These are phyloP conservation scores for Aporophyla lueneburgensis DNA, from an alignment of 2,888 invertebrate genomes.

Conservation along the genomic window DNA sequence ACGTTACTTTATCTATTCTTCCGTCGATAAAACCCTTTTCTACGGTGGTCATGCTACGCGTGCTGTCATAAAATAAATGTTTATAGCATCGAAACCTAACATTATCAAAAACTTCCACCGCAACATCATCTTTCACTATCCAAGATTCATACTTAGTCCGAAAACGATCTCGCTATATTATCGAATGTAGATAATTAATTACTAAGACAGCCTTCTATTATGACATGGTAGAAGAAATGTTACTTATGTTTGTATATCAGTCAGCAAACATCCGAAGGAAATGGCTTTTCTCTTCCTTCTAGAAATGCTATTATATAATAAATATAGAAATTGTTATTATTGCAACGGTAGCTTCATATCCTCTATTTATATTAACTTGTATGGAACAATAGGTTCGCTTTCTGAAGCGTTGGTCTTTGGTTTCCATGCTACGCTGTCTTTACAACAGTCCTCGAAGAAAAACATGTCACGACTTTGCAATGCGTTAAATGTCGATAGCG, in stretches of 20 bases:
- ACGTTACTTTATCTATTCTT: too few relatives aligned
- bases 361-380: slow-evolving; percentile 27
- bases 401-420: neutral
- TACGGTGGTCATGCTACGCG: too few relatives aligned
- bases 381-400: slow-evolving; percentile 21
- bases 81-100: neutral
- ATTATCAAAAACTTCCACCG: neutral
- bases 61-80: neutral
- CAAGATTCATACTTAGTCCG: neutral
- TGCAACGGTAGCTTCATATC: slow-evolving; percentile 35
- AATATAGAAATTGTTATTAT: slow-evolving; percentile 53
- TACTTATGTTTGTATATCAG: slow-evolving; percentile 40
- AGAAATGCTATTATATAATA: slow-evolving; percentile 37
- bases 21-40: too few relatives aligned
- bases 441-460: neutral
- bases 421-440: neutral
- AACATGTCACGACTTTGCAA: neutral
- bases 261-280: slow-evolving; percentile 59
- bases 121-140: slow-evolving; percentile 2
- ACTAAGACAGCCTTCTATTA: slow-evolving; percentile 31
- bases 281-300: slow-evolving; percentile 52
- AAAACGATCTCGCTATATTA: slow-evolving; percentile 7
- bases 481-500: neutral
- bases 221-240: slow-evolving; percentile 38
- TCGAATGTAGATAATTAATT: slow-evolving; percentile 16